Conservation (phyloP, 2,888 invertebrate species). For the Clunio marinus region DNA sequence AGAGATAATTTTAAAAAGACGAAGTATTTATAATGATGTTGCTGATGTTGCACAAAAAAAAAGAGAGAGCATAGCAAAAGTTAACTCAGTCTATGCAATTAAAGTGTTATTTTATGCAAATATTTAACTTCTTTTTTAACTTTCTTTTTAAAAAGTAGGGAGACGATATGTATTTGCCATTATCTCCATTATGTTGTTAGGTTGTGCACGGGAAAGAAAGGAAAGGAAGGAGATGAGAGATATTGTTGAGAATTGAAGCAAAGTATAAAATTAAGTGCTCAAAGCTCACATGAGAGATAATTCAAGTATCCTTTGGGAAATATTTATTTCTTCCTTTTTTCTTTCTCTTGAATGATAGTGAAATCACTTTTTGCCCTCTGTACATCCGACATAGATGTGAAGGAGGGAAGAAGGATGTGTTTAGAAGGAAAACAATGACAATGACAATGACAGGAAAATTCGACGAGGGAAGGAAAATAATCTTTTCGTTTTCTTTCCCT, state of each 20-base stretch:
- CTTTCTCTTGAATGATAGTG: slow-evolving; percentile 18
- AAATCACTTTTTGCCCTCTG: slow-evolving; percentile 25
- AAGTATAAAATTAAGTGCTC: slow-evolving; percentile 30
- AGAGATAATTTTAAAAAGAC: no score
- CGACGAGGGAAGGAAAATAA: no score
- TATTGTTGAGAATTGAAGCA: no score
- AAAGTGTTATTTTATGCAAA: slow-evolving; percentile 37
- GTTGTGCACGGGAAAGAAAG: not conserved
- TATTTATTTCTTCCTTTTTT: slow-evolving; percentile 10
- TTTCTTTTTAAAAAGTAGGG: no score
- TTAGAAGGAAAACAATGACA: slow-evolving; percentile 28
- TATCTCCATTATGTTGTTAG: not conserved
- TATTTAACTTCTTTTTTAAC: slow-evolving; percentile 19
- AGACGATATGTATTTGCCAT: slow-evolving; percentile 2
- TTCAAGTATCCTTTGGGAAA: slow-evolving; percentile 24
- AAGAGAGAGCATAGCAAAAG: no score
- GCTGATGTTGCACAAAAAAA: not conserved
- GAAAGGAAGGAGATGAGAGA: slow-evolving; percentile 10
- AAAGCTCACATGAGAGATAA: slow-evolving; percentile 38
- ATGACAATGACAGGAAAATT: slow-evolving; percentile 32
- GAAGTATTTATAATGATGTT: not conserved
- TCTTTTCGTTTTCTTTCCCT: slow-evolving; percentile 14
- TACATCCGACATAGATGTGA: not conserved
- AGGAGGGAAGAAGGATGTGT: not conserved
- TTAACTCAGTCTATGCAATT: slow-evolving; percentile 21